phyloP scores from a whole-genome alignment of 1,140 invertebrate genomes.

The Drosophila rhopaloa region DNA sequence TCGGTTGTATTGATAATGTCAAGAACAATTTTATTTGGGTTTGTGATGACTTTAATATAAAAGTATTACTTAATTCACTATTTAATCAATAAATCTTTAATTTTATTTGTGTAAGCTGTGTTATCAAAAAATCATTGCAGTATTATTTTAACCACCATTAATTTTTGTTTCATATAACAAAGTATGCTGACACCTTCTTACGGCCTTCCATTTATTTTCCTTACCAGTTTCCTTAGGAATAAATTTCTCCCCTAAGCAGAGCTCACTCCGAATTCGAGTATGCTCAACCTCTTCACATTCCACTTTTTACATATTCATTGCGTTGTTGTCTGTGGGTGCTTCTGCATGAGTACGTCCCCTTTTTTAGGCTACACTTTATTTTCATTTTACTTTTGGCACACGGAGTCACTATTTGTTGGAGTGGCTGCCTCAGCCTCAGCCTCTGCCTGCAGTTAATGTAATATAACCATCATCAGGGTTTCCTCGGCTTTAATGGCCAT shows the following conservation, averaged over 20 bases:
- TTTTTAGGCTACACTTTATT: slow-evolving; percentile 72
- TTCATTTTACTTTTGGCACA: slow-evolving; percentile 77
- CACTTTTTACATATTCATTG: slow-evolving; percentile 73
- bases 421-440: slow-evolving; percentile 32
- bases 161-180: not conserved
- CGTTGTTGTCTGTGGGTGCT: slow-evolving; percentile 30
- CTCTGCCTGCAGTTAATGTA: slow-evolving; percentile 71
- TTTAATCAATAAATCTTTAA: too few species aligned
- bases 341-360: not conserved
- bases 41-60: too few species aligned
- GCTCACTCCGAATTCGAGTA: slow-evolving; percentile 15
- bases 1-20: not conserved
- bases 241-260: not conserved
- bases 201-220: not conserved
- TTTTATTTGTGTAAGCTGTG: too few species aligned
- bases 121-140: too few species aligned
- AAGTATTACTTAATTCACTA: too few species aligned
- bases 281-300: not conserved
- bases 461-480: slow-evolving; percentile 74
- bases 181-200: not conserved
- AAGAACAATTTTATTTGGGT: too few species aligned
- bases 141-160: too few species aligned
- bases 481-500: slow-evolving; percentile 59
- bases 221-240: not conserved
- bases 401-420: slow-evolving; percentile 58